Conservation (phyloP, 2,797 vertebrate species). For the Eulemur albifrons region DNA sequence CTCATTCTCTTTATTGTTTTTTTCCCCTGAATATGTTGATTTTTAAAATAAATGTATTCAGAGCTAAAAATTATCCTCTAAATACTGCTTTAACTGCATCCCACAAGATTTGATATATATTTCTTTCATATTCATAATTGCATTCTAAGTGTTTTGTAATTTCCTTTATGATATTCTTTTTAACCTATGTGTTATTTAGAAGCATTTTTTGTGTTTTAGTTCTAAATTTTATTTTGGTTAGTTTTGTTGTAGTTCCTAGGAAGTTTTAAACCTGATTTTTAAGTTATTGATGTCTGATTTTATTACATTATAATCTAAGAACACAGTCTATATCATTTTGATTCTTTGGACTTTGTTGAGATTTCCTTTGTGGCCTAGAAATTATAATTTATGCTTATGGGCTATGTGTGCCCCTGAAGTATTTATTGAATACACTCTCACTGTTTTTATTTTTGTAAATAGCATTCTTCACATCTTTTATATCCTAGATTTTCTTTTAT, state of each 20-base stretch:
- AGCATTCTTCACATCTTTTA: background rate
- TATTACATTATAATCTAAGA: background rate
- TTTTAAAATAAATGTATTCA: background rate
- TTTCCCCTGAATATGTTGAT: background rate
- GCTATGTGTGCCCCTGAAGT: background rate
- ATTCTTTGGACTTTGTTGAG: background rate
- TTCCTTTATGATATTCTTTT: constrained; percentile 33
- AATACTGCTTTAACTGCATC: background rate
- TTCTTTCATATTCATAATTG: background rate
- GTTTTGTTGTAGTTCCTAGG: background rate
- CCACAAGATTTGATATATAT: background rate
- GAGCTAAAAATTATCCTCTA: constrained; percentile 4
- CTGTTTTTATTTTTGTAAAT: background rate
- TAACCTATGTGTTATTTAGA: background rate
- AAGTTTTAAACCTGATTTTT: constrained; percentile 12
- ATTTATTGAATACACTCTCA: background rate
- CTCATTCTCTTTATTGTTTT: background rate
- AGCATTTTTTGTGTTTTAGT: background rate
- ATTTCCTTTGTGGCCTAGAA: background rate
- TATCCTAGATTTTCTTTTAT: background rate
- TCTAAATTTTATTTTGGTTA: background rate
- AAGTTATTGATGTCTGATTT: background rate
- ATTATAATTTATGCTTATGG: background rate
- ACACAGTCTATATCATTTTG: background rate
- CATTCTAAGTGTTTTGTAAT: background rate